Conservation (phyloP, 2,113 vertebrate species). For the Ameiurus melas region DNA sequence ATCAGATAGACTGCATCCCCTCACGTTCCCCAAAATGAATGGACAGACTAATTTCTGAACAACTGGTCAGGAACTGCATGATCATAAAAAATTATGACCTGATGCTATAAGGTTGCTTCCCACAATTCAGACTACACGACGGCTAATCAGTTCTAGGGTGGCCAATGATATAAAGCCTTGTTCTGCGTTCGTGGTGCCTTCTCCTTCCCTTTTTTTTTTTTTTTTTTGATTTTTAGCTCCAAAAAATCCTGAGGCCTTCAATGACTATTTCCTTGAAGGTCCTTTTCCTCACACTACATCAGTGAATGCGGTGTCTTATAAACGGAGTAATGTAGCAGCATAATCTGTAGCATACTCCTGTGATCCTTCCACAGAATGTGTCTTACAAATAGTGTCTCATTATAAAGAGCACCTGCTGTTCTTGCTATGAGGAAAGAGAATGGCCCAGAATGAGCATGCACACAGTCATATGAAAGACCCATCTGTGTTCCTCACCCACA, state of each 20-base stretch:
- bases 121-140: background rate
- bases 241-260: background rate
- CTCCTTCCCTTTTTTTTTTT: background rate
- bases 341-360: slow-evolving; percentile 9
- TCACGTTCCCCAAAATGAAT: background rate
- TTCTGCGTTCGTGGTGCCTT: background rate
- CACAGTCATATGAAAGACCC: slow-evolving; percentile 41
- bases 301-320: background rate
- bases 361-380: slow-evolving; percentile 22
- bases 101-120: background rate
- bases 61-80: background rate
- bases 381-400: slow-evolving; percentile 44
- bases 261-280: background rate
- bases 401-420: slow-evolving; percentile 46
- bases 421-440: slow-evolving; percentile 35
- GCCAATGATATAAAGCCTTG: background rate
- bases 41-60: background rate
- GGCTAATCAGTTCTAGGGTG: background rate
- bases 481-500: slow-evolving; percentile 42
- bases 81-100: background rate
- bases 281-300: background rate
- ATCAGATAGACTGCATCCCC: background rate
- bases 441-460: slow-evolving; percentile 30
- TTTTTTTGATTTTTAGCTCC: background rate
- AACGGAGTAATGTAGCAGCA: background rate